phyloP scores from a whole-genome alignment of 1,140 invertebrate species.

The Nephila pilipes region DNA sequence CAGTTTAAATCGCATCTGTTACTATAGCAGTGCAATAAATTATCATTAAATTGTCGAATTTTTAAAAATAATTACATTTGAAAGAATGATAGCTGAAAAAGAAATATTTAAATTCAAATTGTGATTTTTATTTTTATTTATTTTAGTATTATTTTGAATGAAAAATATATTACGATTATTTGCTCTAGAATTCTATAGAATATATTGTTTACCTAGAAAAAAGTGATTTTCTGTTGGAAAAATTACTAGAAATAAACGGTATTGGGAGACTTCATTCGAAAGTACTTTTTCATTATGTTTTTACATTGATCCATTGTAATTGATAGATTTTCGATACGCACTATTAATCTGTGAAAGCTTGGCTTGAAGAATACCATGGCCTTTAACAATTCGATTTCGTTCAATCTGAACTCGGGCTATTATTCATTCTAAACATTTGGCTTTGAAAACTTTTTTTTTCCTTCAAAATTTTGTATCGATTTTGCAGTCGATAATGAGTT shows the following conservation, averaged over 20 bases:
- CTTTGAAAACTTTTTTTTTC: constrained; percentile 1
- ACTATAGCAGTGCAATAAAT: too few relatives aligned
- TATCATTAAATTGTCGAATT: too few relatives aligned
- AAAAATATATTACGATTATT: too few relatives aligned
- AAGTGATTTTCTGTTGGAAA: too few relatives aligned
- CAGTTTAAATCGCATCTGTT: too few relatives aligned
- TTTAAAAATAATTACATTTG: too few relatives aligned
- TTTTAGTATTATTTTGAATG: too few relatives aligned
- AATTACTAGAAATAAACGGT: not conserved
- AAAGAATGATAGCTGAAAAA: too few relatives aligned
- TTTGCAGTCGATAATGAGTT: constrained; percentile 8
- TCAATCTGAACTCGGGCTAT: constrained; percentile 4
- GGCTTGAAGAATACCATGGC: not conserved
- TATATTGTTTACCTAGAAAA: too few relatives aligned
- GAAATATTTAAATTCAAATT: too few relatives aligned
- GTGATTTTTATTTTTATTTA: too few relatives aligned
- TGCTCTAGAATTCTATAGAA: too few relatives aligned
- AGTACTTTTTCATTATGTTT: not conserved
- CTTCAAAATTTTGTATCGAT: constrained; percentile 32
- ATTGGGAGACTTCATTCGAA: not conserved
- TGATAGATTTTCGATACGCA: constrained; percentile 11
- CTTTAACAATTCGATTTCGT: constrained; percentile 47
- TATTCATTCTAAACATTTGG: constrained; percentile 34
- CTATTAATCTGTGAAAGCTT: constrained; percentile 21
- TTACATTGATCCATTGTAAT: not conserved